phyloP scores from a whole-genome alignment of 1,140 invertebrate genomes.

The Apis mellifera region Amel_HAv3.1 CM009934.2:12468001-12468500 shows the following conservation, averaged over 20 bases:
- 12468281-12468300: too few species aligned
- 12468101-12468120: conserved; percentile 2
- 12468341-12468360: background rate
- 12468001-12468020: conserved; percentile 30
- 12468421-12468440: conserved; percentile 41
- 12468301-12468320: background rate
- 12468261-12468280: too few species aligned
- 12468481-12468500: conserved; percentile 45
- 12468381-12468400: background rate
- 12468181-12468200: too few species aligned
- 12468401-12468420: conserved; percentile 19
- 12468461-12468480: background rate
- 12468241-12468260: too few species aligned
- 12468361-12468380: background rate
- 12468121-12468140: background rate
- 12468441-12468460: too few species aligned
- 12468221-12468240: too few species aligned
- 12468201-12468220: too few species aligned
- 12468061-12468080: background rate
- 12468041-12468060: conserved; percentile 30
- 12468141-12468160: too few species aligned
- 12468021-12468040: conserved; percentile 43
- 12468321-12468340: background rate
- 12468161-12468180: too few species aligned
- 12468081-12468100: background rate